Evolutionary conservation across 2,797 vertebrate species (phyloP).

Genomic region (Scyliorhinus canicula): DNA sequence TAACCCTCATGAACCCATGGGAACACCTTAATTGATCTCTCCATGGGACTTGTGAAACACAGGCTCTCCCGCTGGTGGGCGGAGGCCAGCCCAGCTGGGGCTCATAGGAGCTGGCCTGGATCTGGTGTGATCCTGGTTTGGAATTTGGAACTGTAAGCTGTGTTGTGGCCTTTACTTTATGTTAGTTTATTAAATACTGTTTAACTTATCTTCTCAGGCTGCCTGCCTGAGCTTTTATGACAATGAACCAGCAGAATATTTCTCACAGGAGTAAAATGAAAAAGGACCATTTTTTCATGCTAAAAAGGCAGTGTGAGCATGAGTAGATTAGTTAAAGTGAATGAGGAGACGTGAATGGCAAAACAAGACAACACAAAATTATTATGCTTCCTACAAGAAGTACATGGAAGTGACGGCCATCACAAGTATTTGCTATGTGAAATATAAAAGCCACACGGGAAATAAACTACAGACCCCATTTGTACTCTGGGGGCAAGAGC

Average conservation of each 20-base stretch:
- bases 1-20: no score
- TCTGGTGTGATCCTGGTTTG: no score
- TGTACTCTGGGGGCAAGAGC: not conserved
- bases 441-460: not conserved
- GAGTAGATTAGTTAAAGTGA: not conserved
- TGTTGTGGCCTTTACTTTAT: no score
- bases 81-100: no score
- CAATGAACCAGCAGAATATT: not conserved
- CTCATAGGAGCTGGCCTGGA: no score
- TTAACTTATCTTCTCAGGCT: no score
- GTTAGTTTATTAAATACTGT: no score
- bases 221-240: no score
- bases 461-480: not conserved
- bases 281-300: not conserved
- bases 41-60: no score
- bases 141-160: no score
- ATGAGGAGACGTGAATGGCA: not conserved
- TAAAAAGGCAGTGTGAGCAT: not conserved
- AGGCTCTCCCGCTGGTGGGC: no score
- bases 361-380: not conserved
- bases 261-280: not conserved
- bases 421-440: not conserved
- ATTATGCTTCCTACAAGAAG: not conserved
- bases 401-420: not conserved
- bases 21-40: no score